Evolutionary conservation across 2,888 invertebrate genomes (phyloP).

Genomic region (Crioceris asparagi): DNA sequence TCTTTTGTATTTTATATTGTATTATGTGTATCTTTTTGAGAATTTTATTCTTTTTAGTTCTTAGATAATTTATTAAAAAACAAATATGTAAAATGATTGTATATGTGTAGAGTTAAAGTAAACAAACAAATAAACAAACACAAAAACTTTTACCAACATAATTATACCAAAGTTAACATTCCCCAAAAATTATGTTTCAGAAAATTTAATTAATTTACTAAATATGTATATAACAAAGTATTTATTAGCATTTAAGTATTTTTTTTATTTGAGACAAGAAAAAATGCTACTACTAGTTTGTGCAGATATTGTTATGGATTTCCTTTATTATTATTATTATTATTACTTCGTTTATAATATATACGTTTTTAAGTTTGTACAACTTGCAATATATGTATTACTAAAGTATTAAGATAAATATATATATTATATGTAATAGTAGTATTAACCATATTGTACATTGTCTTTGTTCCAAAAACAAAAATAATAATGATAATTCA

Average conservation of each 20-base stretch:
- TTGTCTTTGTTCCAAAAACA: too few relatives aligned
- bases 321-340: conserved; percentile 24
- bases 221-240: conserved; percentile 33
- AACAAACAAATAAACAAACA: too few relatives aligned
- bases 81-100: conserved; percentile 19
- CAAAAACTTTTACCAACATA: conserved; percentile 35
- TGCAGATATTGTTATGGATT: conserved; percentile 26
- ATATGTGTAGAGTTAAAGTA: conserved; percentile 1
- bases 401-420: too few relatives aligned
- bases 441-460: too few relatives aligned
- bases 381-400: conserved; percentile 26
- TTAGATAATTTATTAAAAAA: conserved; percentile 23
- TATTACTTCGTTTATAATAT: conserved; percentile 14
- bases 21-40: conserved; percentile 19
- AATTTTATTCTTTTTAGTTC: conserved; percentile 26
- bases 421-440: too few relatives aligned
- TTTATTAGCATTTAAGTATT: conserved; percentile 31
- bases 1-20: conserved; percentile 17
- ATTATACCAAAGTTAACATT: conserved; percentile 66
- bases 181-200: conserved; percentile 44
- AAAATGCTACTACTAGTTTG: conserved; percentile 14
- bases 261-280: conserved; percentile 19
- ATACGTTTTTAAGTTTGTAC: conserved; percentile 24
- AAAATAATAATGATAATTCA: background rate
- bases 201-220: conserved; percentile 31